These are phyloP conservation scores for Lordiphosa mommai DNA, from an alignment of 1,140 invertebrate species.

Conservation along the genomic window DNA sequence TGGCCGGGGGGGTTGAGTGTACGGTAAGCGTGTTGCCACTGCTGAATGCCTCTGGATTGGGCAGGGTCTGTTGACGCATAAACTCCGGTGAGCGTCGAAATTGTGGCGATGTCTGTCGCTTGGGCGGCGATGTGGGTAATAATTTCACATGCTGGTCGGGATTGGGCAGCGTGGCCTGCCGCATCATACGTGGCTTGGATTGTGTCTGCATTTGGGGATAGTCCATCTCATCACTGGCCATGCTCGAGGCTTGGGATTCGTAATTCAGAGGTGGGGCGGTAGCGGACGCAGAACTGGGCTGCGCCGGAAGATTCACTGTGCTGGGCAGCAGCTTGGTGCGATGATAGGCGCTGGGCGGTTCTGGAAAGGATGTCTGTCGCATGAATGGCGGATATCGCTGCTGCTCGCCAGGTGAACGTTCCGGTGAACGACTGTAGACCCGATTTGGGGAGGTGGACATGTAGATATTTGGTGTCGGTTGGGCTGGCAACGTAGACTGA, in stretches of 20 bases:
- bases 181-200: constrained; percentile 67
- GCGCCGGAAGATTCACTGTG: constrained; percentile 37
- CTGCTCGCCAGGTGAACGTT: constrained; percentile 71
- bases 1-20: constrained; percentile 55
- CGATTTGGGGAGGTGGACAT: constrained; percentile 79
- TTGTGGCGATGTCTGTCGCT: constrained; percentile 75
- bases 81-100: constrained; percentile 78
- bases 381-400: constrained; percentile 78
- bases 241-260: constrained; percentile 52
- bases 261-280: constrained; percentile 47
- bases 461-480: constrained; percentile 70
- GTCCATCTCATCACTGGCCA: constrained; percentile 65
- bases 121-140: constrained; percentile 77
- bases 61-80: constrained; percentile 75
- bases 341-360: constrained; percentile 57
- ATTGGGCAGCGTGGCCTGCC: constrained; percentile 77
- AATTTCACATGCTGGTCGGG: constrained; percentile 78
- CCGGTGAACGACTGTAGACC: constrained; percentile 74
- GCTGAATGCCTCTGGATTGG: constrained; percentile 74
- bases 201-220: constrained; percentile 10
- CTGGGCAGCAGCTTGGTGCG: constrained; percentile 70
- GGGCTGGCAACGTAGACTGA: constrained; percentile 74
- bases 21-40: constrained; percentile 71
- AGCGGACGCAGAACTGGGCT: constrained; percentile 16
- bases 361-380: constrained; percentile 74